A percentile compares a stretch with the other conserved stretches of the same genome.
Evolutionary conservation across 2,113 vertebrate species (phyloP).

Genomic region (Blennius ocellaris): DNA sequence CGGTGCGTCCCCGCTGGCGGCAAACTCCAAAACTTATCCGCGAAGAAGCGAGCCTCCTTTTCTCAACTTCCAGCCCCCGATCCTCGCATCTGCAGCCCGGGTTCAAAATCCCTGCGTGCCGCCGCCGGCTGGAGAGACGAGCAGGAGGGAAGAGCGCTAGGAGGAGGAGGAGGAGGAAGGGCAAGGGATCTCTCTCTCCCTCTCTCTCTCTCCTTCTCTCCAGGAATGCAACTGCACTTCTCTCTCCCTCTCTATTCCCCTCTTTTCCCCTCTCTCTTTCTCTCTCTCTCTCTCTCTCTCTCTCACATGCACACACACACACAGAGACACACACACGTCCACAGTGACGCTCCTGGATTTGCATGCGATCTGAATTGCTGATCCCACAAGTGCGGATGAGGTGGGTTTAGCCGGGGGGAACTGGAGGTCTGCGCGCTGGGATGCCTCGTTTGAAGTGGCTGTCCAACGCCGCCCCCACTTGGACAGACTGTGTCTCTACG

Average conservation of each 20-base stretch:
- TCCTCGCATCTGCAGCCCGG: constrained; percentile 71
- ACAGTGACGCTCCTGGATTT: constrained; percentile 79
- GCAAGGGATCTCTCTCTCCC: constrained; percentile 68
- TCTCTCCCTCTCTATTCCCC: constrained; percentile 33
- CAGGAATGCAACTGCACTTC: constrained; percentile 77
- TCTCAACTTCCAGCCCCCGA: constrained; percentile 64
- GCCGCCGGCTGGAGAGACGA: constrained; percentile 78
- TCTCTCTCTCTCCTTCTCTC: constrained; percentile 49
- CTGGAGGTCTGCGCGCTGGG: not conserved
- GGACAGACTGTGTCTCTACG: constrained; percentile 79
- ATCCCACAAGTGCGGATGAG: constrained; percentile 79
- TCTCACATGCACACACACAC: constrained; percentile 18
- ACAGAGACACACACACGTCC: not conserved
- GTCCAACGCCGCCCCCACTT: constrained; percentile 87
- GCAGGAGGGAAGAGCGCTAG: constrained; percentile 64
- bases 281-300: too few relatives aligned
- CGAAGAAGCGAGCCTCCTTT: constrained; percentile 10
- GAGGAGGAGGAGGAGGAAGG: constrained; percentile 62
- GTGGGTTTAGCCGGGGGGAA: constrained; percentile 20
- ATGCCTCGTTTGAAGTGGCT: constrained; percentile 57
- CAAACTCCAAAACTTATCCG: constrained; percentile 31
- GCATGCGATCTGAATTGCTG: constrained; percentile 91
- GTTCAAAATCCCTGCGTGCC: constrained; percentile 72
- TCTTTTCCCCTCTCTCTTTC: constrained; percentile 33
- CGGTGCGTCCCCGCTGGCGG: not conserved